These are phyloP conservation scores for Petrocephalus zakoni DNA, from an alignment of 2,113 vertebrate species.

Conservation along the genomic window DNA sequence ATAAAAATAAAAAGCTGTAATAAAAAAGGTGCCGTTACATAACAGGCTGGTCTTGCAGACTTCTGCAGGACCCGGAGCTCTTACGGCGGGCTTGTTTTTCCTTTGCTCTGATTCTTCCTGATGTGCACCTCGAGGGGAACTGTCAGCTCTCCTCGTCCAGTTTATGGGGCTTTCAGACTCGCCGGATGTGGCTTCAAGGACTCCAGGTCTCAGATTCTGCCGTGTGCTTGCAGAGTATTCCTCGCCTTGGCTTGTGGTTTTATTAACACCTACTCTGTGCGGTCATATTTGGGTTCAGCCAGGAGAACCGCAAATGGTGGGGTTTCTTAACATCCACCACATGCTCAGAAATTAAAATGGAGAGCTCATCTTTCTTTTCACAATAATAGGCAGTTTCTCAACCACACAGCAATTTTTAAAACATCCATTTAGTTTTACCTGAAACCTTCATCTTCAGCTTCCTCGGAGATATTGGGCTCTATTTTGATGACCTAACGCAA, in stretches of 20 bases:
- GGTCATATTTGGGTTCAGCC: neutral
- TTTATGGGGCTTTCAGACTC: neutral
- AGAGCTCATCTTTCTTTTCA: neutral
- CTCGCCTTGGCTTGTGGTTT: neutral
- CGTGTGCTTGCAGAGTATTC: neutral
- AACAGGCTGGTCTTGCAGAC: neutral
- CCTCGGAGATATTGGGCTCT: neutral
- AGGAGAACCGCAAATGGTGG: neutral
- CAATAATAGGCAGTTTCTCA: neutral
- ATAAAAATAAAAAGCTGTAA: neutral
- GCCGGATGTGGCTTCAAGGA: neutral
- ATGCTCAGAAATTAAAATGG: neutral
- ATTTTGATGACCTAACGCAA: too few relatives aligned
- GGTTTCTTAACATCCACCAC: neutral
- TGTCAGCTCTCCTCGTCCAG: slow-evolving; percentile 6
- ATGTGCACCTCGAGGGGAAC: slow-evolving; percentile 42
- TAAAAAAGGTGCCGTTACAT: neutral
- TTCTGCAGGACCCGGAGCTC: slow-evolving; percentile 20
- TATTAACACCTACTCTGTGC: neutral
- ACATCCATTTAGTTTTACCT: neutral
- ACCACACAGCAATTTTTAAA: neutral
- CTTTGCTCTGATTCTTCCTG: slow-evolving; percentile 28
- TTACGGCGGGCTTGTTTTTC: slow-evolving; percentile 16
- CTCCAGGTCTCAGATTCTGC: neutral
- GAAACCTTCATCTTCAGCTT: neutral